A percentile compares a stretch with the other conserved stretches of the same genome.
These are phyloP conservation scores for Cairina moschata DNA, from an alignment of 2,113 vertebrate genomes.

Conservation along the genomic window DNA sequence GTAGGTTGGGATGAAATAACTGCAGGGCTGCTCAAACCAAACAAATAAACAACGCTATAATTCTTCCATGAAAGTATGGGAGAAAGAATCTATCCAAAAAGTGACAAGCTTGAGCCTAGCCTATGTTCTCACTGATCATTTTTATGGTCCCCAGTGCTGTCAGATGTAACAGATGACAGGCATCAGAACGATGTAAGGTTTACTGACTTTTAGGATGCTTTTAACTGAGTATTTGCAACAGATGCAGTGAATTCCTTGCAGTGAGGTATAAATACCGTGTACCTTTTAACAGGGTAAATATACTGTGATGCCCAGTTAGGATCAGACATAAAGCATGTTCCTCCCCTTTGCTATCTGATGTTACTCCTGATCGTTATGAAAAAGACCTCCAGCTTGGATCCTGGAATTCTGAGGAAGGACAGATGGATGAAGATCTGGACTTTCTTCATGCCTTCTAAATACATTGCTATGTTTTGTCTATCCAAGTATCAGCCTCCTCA, in stretches of 20 bases:
- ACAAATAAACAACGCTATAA: neutral
- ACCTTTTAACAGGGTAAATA: neutral
- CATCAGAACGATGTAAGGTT: neutral
- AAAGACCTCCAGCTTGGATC: constrained; percentile 4
- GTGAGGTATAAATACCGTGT: neutral
- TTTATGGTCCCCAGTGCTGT: neutral
- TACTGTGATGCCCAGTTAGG: neutral
- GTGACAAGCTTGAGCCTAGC: neutral
- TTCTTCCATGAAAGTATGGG: neutral
- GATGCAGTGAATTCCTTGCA: neutral
- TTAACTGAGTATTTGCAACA: neutral
- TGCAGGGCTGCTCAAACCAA: neutral
- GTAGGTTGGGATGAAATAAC: neutral
- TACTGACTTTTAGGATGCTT: neutral
- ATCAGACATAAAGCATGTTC: neutral
- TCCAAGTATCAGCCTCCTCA: constrained; percentile 21
- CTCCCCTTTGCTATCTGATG: constrained; percentile 1
- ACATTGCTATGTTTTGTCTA: constrained; percentile 29
- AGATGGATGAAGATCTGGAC: constrained; percentile 23
- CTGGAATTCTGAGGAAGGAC: constrained; percentile 14
- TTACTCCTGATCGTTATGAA: neutral
- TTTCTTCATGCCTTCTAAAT: constrained; percentile 14
- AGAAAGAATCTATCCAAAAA: neutral
- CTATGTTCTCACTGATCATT: accelerated
- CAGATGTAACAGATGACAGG: neutral